A percentile compares a stretch with the other conserved stretches of the same genome.
These are phyloP conservation scores for Morpho deidamia DNA, from an alignment of 2,888 invertebrate species.

Conservation along the genomic window DNA sequence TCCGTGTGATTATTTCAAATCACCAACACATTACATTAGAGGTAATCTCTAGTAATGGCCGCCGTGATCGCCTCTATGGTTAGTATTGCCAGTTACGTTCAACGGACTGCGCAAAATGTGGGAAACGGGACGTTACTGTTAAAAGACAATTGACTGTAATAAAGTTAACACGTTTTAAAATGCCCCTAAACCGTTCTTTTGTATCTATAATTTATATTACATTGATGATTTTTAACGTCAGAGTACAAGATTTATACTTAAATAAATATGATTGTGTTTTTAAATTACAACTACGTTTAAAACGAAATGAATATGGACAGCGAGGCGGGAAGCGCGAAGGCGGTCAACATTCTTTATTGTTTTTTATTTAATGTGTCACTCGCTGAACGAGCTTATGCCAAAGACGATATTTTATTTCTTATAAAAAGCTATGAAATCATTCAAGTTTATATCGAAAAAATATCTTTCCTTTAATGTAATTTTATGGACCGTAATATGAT, in stretches of 20 bases:
- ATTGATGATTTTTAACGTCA: too few relatives aligned
- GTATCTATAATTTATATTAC: background rate
- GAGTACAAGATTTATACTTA: background rate
- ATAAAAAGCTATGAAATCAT: conserved; percentile 19
- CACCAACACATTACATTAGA: conserved; percentile 70
- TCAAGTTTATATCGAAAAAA: conserved; percentile 17
- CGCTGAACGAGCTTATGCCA: conserved; percentile 41
- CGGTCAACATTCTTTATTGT: conserved; percentile 50
- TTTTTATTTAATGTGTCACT: conserved; percentile 42
- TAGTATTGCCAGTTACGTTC: conserved; percentile 48
- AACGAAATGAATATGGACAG: conserved; percentile 49
- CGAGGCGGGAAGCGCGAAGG: conserved; percentile 50
- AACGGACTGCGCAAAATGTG: conserved; percentile 24
- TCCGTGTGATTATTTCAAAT: conserved; percentile 75
- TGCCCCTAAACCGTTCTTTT: background rate
- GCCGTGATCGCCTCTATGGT: conserved; percentile 40
- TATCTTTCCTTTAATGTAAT: conserved; percentile 15
- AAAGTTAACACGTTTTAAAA: conserved; percentile 7
- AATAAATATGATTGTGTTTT: background rate
- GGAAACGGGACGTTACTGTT: conserved; percentile 19
- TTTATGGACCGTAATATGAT: conserved; percentile 15
- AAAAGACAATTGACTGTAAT: conserved; percentile 16
- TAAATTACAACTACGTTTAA: conserved; percentile 4
- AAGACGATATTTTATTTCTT: conserved; percentile 32
- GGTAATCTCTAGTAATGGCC: conserved; percentile 69